A percentile compares a stretch with the other conserved stretches of the same genome.
These are phyloP conservation scores for Etheostoma cragini DNA, from an alignment of 2,113 vertebrate species.

Conservation along the genomic window DNA sequence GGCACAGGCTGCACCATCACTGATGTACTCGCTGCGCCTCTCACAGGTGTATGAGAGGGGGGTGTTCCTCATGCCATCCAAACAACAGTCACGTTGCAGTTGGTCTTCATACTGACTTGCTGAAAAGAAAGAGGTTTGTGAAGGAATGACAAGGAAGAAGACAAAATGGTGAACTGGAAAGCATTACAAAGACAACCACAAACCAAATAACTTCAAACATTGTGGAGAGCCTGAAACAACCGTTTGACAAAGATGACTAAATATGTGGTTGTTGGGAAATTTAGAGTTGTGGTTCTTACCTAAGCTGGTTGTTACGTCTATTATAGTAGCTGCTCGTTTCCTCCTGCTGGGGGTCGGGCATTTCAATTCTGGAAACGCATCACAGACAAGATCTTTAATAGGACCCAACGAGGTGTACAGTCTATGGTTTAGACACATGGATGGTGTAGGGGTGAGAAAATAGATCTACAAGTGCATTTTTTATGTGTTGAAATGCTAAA, in stretches of 20 bases:
- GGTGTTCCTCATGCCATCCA: conserved; percentile 85
- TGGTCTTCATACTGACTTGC: conserved; percentile 74
- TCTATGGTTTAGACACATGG: not conserved
- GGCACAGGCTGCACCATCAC: conserved; percentile 73
- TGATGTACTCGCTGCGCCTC: conserved; percentile 78
- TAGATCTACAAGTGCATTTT: not conserved
- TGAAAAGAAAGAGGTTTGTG: conserved; percentile 47
- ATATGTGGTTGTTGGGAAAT: not conserved
- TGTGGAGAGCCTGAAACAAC: not conserved
- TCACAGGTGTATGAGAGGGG: conserved; percentile 83
- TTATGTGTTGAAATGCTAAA: not conserved
- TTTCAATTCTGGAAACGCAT: conserved; percentile 66
- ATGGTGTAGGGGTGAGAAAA: not conserved
- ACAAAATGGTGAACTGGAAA: no score
- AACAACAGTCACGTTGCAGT: conserved; percentile 81
- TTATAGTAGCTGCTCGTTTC: conserved; percentile 60
- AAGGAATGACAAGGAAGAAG: not conserved
- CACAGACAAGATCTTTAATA: conserved; percentile 6
- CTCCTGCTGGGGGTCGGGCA: conserved; percentile 62
- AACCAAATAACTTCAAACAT: not conserved
- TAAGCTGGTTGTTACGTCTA: conserved; percentile 66
- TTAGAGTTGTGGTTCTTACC: conserved; percentile 44
- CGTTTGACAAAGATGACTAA: not conserved
- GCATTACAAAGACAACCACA: not conserved
- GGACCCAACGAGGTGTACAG: not conserved